Evolutionary conservation across 53 echinoderm and acorn worm genomes (phyloP), one percentile per base, ranked within the genome.

Genomic region (Hippasteria phrygiana): DNA sequence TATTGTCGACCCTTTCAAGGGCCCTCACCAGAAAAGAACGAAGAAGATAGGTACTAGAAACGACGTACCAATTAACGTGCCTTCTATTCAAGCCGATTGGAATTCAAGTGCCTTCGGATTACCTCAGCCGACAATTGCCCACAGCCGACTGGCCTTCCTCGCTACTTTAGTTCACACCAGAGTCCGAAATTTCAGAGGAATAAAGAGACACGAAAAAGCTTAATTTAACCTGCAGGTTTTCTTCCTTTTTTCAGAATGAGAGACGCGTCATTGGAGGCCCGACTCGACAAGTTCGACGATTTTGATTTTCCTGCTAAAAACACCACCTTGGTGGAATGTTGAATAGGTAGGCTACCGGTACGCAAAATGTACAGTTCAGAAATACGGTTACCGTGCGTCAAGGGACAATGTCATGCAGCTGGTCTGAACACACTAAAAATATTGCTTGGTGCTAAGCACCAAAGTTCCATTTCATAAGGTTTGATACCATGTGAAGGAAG

Each of bases 11-110:
- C 22, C 27, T 59, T 26, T 79, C 62, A 62, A 79, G 79, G 79
- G 79, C 37, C 38, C 27, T 22, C 34, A 51, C 36, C 39, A 16
- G 17, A 62, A 82, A 37, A 64, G 65, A 43, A 24, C 27, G 31
- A 17, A 37, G 47, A 38, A 86, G 51, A 70, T 32, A 13, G 36
- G 50, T 41, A 88, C 75, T 62, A 55, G 88, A 74, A 75, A 88
- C 62, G 56, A 88, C 73, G 34, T 59, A 63, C 73, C 88, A 75
- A 88, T 88, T 74, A 88, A 62, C 46, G 73, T 43, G 20, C 73
- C 42, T 66, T 66, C 64, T 82, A 65, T 82, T 64, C 82, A 82
- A 14, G 28, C 20, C 17, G n/a, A 66, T 43, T 16, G 17, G 42
- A 66, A 43, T 66, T 82, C 66, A 82, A 82, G 82, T 82, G 40